Evolutionary conservation across 2,113 vertebrate species (phyloP).

Genomic region (Corythornis madagascariensis): DNA sequence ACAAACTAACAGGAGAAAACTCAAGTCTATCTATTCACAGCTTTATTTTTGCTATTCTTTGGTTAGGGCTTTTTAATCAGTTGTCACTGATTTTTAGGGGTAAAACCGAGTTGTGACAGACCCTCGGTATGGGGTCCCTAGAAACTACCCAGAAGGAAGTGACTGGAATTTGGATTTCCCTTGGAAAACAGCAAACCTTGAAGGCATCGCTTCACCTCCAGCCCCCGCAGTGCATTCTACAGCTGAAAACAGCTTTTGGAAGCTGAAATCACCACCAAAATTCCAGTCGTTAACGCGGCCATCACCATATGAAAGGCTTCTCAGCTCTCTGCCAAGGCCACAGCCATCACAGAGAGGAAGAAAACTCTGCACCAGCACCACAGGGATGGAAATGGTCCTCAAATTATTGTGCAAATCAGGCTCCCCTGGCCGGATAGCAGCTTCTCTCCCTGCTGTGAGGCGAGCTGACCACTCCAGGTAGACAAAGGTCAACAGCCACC

Average conservation of each 20-base stretch:
- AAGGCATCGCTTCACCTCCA: background rate
- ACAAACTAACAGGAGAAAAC: too few relatives aligned
- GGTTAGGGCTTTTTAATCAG: background rate
- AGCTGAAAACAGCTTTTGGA: background rate
- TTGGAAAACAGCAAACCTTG: background rate
- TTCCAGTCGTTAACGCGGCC: background rate
- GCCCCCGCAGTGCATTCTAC: background rate
- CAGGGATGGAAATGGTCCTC: conserved; percentile 37
- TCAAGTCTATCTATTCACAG: too few relatives aligned
- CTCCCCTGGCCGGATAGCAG: background rate
- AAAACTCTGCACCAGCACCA: background rate
- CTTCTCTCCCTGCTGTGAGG: conserved; percentile 5
- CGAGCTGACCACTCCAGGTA: background rate
- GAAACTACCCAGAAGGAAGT: background rate
- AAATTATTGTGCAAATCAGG: conserved; percentile 63
- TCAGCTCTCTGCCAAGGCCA: background rate
- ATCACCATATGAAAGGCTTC: conserved; percentile 43
- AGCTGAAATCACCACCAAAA: conserved; percentile 42
- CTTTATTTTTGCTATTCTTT: background rate
- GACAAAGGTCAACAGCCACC: background rate
- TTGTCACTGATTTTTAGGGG: background rate
- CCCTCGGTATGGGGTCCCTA: background rate
- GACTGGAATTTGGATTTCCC: background rate
- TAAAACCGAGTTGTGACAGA: background rate
- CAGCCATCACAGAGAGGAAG: conserved; percentile 6